These are phyloP conservation scores for Aegithalos caudatus DNA, from an alignment of 2,113 vertebrate species.

Conservation along the genomic window DNA sequence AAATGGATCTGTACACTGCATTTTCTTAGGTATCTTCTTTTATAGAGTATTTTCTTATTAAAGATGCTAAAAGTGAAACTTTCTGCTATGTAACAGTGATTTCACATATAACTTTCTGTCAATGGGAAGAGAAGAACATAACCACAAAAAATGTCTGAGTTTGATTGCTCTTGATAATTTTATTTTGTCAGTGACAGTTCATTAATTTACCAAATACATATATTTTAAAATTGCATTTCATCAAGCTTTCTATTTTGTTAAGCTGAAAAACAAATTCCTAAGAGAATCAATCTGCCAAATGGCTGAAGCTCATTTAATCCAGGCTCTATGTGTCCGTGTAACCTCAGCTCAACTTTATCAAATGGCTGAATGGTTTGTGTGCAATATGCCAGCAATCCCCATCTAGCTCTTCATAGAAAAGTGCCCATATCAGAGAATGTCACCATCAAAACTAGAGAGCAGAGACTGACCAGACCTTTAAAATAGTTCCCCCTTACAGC, in stretches of 20 bases:
- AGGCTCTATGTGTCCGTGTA: neutral
- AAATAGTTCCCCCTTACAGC: neutral
- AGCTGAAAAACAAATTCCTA: neutral
- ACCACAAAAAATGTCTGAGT: constrained; percentile 27
- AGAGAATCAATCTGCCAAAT: neutral
- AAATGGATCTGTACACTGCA: neutral
- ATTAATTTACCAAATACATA: constrained; percentile 54
- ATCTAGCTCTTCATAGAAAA: neutral
- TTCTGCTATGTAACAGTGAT: constrained; percentile 5
- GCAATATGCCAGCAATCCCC: neutral
- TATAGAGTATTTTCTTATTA: neutral
- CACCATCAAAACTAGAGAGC: neutral
- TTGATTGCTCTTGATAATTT: constrained; percentile 57
- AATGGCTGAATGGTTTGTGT: neutral
- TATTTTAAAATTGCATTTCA: constrained; percentile 31
- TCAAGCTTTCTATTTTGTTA: constrained; percentile 36
- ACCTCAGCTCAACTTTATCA: neutral
- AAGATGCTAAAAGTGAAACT: neutral
- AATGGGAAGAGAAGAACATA: constrained; percentile 14
- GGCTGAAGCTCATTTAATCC: neutral
- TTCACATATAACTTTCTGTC: constrained; percentile 9
- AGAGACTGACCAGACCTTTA: neutral
- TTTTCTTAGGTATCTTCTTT: neutral
- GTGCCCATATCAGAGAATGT: neutral
- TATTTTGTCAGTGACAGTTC: constrained; percentile 33